Conservation (phyloP, 2,113 vertebrate genomes). For the Ornithorhynchus anatinus region DNA sequence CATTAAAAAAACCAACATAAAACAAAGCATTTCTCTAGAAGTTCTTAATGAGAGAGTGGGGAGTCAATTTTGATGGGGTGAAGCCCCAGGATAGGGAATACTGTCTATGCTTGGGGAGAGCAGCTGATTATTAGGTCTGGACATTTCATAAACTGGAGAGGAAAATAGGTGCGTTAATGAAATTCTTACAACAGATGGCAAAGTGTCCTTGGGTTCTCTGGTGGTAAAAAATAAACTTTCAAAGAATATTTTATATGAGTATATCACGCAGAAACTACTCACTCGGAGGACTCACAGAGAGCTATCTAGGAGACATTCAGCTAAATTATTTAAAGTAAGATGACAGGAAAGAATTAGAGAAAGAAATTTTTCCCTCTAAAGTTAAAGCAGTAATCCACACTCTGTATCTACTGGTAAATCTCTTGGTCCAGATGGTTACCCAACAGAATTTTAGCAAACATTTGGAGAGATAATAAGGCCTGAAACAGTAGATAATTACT, state of each 20-base stretch:
- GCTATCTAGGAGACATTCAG: conserved; percentile 60
- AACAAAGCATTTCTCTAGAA: conserved; percentile 57
- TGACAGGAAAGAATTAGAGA: conserved; percentile 71
- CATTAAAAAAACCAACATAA: too few species aligned
- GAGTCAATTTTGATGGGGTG: conserved; percentile 20
- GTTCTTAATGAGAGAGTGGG: conserved; percentile 42
- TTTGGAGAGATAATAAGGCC: conserved; percentile 83
- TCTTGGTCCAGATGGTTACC: conserved; percentile 79
- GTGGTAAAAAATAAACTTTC: conserved; percentile 49
- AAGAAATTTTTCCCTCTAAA: conserved; percentile 61
- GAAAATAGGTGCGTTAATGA: conserved; percentile 70
- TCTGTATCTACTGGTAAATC: conserved; percentile 70
- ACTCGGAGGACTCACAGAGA: conserved; percentile 55
- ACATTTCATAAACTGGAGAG: conserved; percentile 44
- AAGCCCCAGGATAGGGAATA: conserved; percentile 19
- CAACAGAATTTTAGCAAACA: conserved; percentile 82
- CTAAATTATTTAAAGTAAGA: conserved; percentile 74
- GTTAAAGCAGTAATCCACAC: conserved; percentile 64
- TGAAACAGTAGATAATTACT: conserved; percentile 79
- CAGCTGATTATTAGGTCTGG: conserved; percentile 51
- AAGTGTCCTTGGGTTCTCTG: conserved; percentile 70
- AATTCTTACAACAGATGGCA: conserved; percentile 74
- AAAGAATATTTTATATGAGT: conserved; percentile 64
- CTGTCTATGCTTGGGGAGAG: background rate
- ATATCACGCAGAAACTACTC: conserved; percentile 58